Evolutionary conservation across 2,888 invertebrate genomes (phyloP).

Genomic region (Pyralis farinalis): DNA sequence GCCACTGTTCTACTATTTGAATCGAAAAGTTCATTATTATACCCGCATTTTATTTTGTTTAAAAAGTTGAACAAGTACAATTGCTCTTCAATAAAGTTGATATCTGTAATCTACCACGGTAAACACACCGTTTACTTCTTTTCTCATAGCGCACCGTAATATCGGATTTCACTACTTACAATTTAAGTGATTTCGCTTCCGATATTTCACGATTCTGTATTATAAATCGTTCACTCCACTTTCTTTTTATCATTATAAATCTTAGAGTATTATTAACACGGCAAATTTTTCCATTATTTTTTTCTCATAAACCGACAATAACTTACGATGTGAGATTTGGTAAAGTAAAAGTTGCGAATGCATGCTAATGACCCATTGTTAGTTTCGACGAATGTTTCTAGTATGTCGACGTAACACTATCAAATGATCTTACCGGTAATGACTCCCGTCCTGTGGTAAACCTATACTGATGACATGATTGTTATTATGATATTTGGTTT

Average conservation of each 20-base stretch:
- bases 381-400: slow-evolving; percentile 44
- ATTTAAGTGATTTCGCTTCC: slow-evolving; percentile 29
- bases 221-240: slow-evolving; percentile 32
- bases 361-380: slow-evolving; percentile 61
- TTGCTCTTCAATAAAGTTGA: too few relatives aligned
- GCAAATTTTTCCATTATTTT: slow-evolving; percentile 34
- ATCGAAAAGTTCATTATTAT: too few relatives aligned
- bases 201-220: slow-evolving; percentile 29
- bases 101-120: not conserved
- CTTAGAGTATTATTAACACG: slow-evolving; percentile 45
- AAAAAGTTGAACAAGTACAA: too few relatives aligned
- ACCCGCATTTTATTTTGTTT: too few relatives aligned
- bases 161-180: slow-evolving; percentile 30
- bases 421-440: slow-evolving; percentile 37
- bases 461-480: slow-evolving; percentile 27
- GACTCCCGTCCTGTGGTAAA: slow-evolving; percentile 22
- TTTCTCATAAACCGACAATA: slow-evolving; percentile 35
- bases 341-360: slow-evolving; percentile 59
- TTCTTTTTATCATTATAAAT: slow-evolving; percentile 45
- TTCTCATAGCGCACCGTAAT: slow-evolving; percentile 14
- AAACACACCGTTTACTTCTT: slow-evolving; percentile 7
- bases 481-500: slow-evolving; percentile 28
- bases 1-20: too few relatives aligned
- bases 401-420: slow-evolving; percentile 38
- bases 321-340: slow-evolving; percentile 44